Base-by-base conservation (phyloP, 2,888 invertebrate genomes). In the Iphiclides podalirius region DNA sequence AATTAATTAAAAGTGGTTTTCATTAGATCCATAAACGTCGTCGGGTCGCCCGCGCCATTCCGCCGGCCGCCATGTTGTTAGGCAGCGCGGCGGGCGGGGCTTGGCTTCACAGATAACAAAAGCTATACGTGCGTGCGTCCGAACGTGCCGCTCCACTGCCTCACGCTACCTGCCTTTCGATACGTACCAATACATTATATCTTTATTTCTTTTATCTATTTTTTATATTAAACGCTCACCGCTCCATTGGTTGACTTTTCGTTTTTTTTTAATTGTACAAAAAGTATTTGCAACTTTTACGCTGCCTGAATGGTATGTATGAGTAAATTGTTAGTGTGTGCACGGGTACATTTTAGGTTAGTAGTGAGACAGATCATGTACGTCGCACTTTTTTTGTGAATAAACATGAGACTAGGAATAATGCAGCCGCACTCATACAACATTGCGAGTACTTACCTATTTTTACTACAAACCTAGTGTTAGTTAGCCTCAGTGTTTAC, bases 1-100 rank as follows among this genome's bases (percentile, higher is more conserved):
- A 83, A 87, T 86, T 87, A 86, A 88, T 88, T 86, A 86, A 67
- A 64, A 84, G 82, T 85, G 84, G 75, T 76, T 85, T 86, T 86
- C 83, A 83, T 86, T 83, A 83, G 77, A 75, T 74, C 67, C 70
- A 79, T 83, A 83, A 80, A 83, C 57, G 70, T 55, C 53, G 56
- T 53, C 55, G n/a, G n/a, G n/a, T n/a, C n/a, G n/a, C n/a, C 53
- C 60, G 58, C 53, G 57, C 43, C 57, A 54, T 57, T 54, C 43
- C 53, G 48, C 34, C 47, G 44, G 55, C 57, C 64, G 69, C 68
- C 66, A 66, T 66, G 55, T 66, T 64, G 65, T 54, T 54, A 53
- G 46, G 55, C 44, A 54, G 66, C 61, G 66, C 56, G 67, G 63
- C 53, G 48, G 42, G 74, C 74, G 70, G 72, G 66, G 72, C 66